A percentile compares a stretch with the other conserved stretches of the same genome.
Conservation (phyloP, 2,888 invertebrate species). For the Tinea pellionella region DNA sequence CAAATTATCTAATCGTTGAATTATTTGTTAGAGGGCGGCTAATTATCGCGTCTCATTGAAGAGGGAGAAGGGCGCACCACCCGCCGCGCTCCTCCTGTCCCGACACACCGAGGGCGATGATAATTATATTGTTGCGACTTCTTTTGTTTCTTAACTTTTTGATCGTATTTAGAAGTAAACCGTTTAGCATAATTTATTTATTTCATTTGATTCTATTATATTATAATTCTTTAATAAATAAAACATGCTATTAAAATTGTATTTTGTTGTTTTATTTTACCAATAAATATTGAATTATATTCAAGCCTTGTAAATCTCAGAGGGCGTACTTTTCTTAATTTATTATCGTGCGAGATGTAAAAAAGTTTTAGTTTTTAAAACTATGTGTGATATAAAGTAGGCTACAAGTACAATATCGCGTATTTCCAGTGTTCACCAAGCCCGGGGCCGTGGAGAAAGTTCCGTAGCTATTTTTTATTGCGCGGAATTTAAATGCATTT, state of each 20-base stretch:
- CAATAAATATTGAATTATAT: no score
- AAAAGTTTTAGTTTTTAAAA: background rate
- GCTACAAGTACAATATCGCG: slow-evolving; percentile 1
- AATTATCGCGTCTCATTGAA: background rate
- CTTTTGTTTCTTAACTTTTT: slow-evolving; percentile 5
- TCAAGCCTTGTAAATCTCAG: no score
- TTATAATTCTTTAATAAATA: background rate
- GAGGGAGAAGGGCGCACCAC: slow-evolving; percentile 2
- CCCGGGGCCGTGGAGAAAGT: slow-evolving; percentile 38
- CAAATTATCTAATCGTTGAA: slow-evolving; percentile 35
- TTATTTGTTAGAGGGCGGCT: slow-evolving; percentile 27
- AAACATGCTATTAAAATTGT: background rate
- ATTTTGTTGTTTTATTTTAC: background rate
- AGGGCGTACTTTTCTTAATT: background rate
- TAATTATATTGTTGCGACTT: slow-evolving; percentile 3
- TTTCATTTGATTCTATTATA: background rate
- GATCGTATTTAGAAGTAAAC: background rate
- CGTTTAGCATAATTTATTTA: background rate
- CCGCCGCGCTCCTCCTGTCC: slow-evolving; percentile 7
- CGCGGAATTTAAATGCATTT: slow-evolving; percentile 71
- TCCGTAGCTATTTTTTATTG: slow-evolving; percentile 68
- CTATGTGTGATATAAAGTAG: background rate
- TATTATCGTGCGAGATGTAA: background rate
- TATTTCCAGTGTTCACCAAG: background rate
- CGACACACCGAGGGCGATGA: slow-evolving; percentile 1